These are phyloP conservation scores for Rhagoletis zephyria DNA, from an alignment of 1,140 invertebrate species.

Conservation along the genomic window DNA sequence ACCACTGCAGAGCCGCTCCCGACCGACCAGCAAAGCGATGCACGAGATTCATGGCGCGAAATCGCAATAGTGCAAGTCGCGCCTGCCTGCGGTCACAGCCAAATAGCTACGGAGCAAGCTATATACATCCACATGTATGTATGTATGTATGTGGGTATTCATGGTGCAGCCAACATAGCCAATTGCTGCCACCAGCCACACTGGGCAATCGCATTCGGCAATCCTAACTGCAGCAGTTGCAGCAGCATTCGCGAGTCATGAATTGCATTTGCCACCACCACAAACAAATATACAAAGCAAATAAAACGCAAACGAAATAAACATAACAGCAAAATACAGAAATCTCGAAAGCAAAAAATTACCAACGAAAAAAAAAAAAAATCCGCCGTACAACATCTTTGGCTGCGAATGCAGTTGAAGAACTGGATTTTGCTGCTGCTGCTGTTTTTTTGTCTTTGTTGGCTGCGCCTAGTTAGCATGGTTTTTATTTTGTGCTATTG, in stretches of 20 bases:
- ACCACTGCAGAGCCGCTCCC: not conserved
- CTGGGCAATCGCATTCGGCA: conserved; percentile 18
- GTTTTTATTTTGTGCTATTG: not conserved
- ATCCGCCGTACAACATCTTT: conserved; percentile 29
- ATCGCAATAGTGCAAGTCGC: conserved; percentile 57
- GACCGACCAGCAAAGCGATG: not conserved
- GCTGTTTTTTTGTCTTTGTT: not conserved
- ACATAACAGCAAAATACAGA: not conserved
- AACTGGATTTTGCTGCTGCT: not conserved
- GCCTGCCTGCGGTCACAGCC: conserved; percentile 52
- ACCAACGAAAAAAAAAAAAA: not conserved
- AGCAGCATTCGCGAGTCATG: conserved; percentile 17
- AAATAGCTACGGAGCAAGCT: too few relatives aligned
- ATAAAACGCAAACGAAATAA: not conserved
- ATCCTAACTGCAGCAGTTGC: conserved; percentile 6
- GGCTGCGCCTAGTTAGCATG: not conserved
- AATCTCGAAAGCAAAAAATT: not conserved
- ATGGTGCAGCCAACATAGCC: not conserved
- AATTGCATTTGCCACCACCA: conserved; percentile 20
- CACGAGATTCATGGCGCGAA: conserved; percentile 55
- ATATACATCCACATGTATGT: not conserved
- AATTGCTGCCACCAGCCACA: conserved; percentile 39
- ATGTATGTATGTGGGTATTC: not conserved
- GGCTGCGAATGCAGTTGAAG: conserved; percentile 36
- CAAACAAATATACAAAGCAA: not conserved